These are phyloP conservation scores for Rhynchomys soricoides DNA, from an alignment of 2,113 vertebrate genomes.

Conservation along the genomic window DNA sequence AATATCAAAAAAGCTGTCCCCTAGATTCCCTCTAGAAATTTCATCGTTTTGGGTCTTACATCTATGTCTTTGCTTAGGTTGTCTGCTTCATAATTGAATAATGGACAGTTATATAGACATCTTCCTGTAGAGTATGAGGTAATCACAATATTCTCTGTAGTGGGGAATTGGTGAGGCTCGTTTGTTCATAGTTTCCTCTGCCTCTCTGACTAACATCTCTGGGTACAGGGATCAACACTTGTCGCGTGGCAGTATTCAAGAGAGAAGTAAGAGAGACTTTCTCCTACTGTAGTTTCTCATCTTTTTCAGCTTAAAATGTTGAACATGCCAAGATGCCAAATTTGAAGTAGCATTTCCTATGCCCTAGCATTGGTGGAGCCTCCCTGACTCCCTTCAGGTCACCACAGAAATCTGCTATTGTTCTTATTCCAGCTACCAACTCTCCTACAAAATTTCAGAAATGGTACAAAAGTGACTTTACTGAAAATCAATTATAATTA, in stretches of 20 bases:
- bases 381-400: neutral
- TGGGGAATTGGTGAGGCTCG: neutral
- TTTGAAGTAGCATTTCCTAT: neutral
- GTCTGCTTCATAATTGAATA: neutral
- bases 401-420: neutral
- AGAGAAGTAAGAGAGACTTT: neutral
- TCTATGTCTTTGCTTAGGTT: neutral
- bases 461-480: conserved; percentile 30
- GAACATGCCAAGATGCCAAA: neutral
- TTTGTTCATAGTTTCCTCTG: neutral
- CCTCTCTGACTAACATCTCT: neutral
- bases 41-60: neutral
- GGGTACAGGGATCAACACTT: neutral
- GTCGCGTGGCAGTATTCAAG: neutral
- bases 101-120: neutral
- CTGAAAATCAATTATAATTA: conserved; percentile 50
- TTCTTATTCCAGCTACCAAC: neutral
- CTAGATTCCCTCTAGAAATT: neutral
- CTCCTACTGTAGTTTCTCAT: neutral
- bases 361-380: neutral
- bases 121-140: neutral
- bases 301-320: neutral
- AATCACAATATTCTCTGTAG: neutral
- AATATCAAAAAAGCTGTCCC: neutral
- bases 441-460: conserved; percentile 1